Conservation (phyloP, 2,113 vertebrate genomes). For the Patagioenas fasciata region DNA sequence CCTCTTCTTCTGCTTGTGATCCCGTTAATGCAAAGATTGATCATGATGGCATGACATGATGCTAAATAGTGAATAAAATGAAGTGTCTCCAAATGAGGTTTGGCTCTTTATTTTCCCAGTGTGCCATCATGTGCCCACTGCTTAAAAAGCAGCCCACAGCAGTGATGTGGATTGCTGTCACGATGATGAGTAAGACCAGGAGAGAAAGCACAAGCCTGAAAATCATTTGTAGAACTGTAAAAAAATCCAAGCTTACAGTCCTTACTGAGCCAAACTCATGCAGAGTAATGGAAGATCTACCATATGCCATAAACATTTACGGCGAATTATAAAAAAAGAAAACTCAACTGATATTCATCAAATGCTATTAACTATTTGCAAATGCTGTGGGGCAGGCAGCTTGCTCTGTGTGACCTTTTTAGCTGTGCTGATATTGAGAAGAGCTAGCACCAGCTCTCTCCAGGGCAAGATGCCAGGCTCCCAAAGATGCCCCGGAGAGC, state of each 20-base stretch:
- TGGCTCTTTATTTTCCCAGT: background rate
- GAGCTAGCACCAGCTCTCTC: background rate
- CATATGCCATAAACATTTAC: background rate
- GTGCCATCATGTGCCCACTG: constrained; percentile 21
- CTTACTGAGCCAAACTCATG: background rate
- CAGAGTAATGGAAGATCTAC: background rate
- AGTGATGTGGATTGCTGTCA: constrained; percentile 19
- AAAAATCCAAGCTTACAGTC: background rate
- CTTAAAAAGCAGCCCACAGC: constrained; percentile 16
- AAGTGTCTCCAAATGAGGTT: background rate
- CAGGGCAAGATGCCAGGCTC: background rate
- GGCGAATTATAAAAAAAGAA: background rate
- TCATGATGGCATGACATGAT: background rate
- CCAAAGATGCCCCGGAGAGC: background rate
- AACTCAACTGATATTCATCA: background rate
- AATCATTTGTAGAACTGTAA: background rate
- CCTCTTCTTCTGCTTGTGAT: background rate
- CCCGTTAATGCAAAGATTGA: background rate
- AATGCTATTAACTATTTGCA: background rate
- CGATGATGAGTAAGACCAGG: constrained; percentile 1
- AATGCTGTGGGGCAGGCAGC: background rate
- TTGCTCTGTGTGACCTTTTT: background rate
- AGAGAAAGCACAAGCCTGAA: background rate
- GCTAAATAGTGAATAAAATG: background rate
- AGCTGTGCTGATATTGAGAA: accelerated